Percentiles rank a stretch among this genome's conserved stretches.
Evolutionary conservation across 2,113 vertebrate genomes (phyloP).

Genomic region (Narcine bancroftii): DNA sequence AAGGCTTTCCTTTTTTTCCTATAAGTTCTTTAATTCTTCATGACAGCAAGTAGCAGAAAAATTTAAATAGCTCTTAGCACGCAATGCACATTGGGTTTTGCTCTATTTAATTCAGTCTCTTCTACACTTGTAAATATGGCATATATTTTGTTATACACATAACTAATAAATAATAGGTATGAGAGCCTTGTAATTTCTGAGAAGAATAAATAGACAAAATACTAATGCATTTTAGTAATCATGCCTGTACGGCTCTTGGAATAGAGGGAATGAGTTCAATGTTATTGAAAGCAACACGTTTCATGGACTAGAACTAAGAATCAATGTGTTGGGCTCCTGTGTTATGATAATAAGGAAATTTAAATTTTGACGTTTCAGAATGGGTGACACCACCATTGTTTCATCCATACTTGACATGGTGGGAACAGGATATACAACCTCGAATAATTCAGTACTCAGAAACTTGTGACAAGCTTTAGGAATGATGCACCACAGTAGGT

Average conservation of each 20-base stretch:
- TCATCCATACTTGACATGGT: not conserved
- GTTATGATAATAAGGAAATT: not conserved
- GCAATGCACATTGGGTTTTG: not conserved
- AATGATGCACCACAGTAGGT: not conserved
- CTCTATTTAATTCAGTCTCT: not conserved
- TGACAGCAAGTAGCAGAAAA: not conserved
- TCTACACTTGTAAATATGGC: not conserved
- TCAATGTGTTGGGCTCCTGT: not conserved
- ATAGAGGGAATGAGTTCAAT: not conserved
- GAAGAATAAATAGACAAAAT: not conserved
- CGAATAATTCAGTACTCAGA: not conserved
- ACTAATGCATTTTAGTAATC: not conserved
- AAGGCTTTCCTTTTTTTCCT: not conserved
- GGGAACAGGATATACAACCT: not conserved
- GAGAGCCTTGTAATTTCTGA: not conserved
- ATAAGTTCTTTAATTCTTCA: not conserved
- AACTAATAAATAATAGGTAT: not conserved
- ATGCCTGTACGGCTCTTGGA: not conserved
- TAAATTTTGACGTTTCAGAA: not conserved
- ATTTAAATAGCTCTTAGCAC: not conserved
- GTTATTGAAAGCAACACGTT: not conserved
- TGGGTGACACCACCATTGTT: not conserved
- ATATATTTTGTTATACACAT: not conserved
- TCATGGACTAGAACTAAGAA: not conserved
- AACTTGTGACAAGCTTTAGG: not conserved